These are phyloP conservation scores for Ferdinandea cuprea DNA, from an alignment of 2,888 invertebrate genomes.

Conservation along the genomic window DNA sequence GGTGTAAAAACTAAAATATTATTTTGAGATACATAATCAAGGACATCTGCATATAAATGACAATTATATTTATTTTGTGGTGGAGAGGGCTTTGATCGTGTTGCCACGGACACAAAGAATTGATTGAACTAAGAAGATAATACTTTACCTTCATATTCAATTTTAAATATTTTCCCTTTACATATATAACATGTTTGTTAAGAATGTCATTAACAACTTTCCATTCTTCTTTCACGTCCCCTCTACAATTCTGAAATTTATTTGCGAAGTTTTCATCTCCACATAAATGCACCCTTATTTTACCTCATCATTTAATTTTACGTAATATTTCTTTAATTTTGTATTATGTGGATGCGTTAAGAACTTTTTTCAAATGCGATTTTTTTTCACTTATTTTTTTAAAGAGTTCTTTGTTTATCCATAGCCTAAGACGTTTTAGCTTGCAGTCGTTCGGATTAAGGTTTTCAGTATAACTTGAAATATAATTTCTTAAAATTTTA, in stretches of 20 bases:
- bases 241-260: no score
- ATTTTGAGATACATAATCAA: not conserved
- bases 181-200: conserved; percentile 13
- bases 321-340: conserved; percentile 1
- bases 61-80: conserved; percentile 9
- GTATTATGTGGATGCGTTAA: conserved; percentile 15
- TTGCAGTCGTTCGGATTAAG: not conserved
- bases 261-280: conserved; percentile 26
- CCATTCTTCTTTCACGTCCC: conserved; percentile 36
- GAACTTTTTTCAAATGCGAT: conserved; percentile 16
- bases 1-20: not conserved
- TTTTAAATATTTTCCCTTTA: conserved; percentile 17
- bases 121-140: conserved; percentile 8
- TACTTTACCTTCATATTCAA: conserved; percentile 21
- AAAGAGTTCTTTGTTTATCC: conserved; percentile 10
- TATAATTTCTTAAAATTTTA: conserved; percentile 30
- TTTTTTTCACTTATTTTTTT: conserved; percentile 39
- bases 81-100: conserved; percentile 10
- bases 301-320: conserved; percentile 17
- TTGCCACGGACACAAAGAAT: no score
- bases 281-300: conserved; percentile 18
- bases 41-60: conserved; percentile 3
- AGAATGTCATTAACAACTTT: conserved; percentile 34
- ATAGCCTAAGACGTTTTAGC: conserved; percentile 38
- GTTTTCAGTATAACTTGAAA: conserved; percentile 2